phyloP scores from a whole-genome alignment of 2,888 invertebrate genomes.

The Aphelenchoides bicaudatus region DNA sequence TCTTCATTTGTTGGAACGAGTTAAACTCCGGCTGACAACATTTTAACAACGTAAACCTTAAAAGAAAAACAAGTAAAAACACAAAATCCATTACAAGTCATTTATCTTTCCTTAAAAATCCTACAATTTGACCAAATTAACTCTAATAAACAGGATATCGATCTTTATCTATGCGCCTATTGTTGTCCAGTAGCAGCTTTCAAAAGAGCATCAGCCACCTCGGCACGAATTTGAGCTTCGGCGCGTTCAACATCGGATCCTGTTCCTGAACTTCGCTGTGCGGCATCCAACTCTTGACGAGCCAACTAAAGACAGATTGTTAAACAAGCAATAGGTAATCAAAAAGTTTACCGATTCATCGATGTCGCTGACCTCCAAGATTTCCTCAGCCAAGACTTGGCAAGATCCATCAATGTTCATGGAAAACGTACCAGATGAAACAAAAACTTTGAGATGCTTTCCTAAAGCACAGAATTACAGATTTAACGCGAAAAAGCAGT shows the following conservation, averaged over 20 bases:
- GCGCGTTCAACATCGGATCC: constrained; percentile 50
- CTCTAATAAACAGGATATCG: too few species aligned
- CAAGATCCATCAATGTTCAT: constrained; percentile 59
- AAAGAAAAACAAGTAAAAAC: too few species aligned
- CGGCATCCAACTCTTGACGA: constrained; percentile 51
- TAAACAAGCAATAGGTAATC: background rate
- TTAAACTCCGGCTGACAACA: too few species aligned
- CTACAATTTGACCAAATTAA: too few species aligned
- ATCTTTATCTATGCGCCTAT: too few species aligned
- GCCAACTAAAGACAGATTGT: constrained; percentile 47
- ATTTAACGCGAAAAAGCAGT: too few species aligned
- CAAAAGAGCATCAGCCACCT: constrained; percentile 54
- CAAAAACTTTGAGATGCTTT: constrained; percentile 47
- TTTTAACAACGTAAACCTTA: too few species aligned
- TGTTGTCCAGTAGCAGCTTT: constrained; percentile 45
- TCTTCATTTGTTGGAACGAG: too few species aligned
- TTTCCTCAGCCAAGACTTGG: constrained; percentile 58
- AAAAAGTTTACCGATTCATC: constrained; percentile 51
- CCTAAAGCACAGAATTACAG: constrained; percentile 43
- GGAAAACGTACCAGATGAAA: constrained; percentile 59
- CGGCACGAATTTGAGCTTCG: constrained; percentile 54
- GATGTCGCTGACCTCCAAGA: constrained; percentile 49
- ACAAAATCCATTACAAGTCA: too few species aligned
- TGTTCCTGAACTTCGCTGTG: constrained; percentile 48
- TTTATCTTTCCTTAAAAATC: too few species aligned